Base-by-base conservation (phyloP, 2,797 vertebrate species). In the Crenichthys baileyi region DNA sequence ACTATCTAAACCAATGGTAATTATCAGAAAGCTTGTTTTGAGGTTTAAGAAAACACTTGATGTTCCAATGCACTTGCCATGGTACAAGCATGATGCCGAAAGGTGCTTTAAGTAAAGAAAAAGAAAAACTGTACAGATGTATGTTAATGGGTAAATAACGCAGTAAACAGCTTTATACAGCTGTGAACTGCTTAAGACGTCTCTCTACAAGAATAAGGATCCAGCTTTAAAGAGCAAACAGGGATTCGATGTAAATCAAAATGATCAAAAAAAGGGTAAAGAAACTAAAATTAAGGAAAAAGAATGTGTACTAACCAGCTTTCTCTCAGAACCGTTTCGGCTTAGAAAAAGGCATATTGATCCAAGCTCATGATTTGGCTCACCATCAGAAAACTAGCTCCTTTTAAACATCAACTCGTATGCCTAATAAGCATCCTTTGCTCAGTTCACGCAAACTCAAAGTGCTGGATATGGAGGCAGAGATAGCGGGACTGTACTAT, bases 371-470 rank as follows among this genome's bases (percentile, higher is more conserved):
- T 7, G 76, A 76, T 70, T 61, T 73, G 76, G 79, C 22, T 72
- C 51, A 85, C 80, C 67, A 80, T 68, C 70, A 77, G 77, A 75
- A 79, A 56, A 72, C 74, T 63, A 56, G 53, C 22, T 12, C 13
- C 24, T 70, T 46, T 16, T 12, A 48, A 68, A 70, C 24, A 70
- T n/a, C 24, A 15, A 70, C 67, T 70, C 2, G 13, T 26, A 7
- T 16, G 24, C 13, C 41, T 18, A 70, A 70, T 15, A 70, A 46
- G 24, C 13, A 46, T 48, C 48, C 41, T 26, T 26, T 16, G 41
- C 24, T 15, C 41, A n/a, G 41, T 4, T 8, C 12, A 70, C n/a
- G 4, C 20, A 67, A 44, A 67, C 44, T 41, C 67, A 70, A n/a
- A 41, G 39, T 44, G 39, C 65, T 67, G 67, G 24, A n/a, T 26